Percentiles rank a stretch among this genome's conserved stretches.
These are phyloP conservation scores for Vireo altiloquus DNA, from an alignment of 2,113 vertebrate species.

Conservation along the genomic window DNA sequence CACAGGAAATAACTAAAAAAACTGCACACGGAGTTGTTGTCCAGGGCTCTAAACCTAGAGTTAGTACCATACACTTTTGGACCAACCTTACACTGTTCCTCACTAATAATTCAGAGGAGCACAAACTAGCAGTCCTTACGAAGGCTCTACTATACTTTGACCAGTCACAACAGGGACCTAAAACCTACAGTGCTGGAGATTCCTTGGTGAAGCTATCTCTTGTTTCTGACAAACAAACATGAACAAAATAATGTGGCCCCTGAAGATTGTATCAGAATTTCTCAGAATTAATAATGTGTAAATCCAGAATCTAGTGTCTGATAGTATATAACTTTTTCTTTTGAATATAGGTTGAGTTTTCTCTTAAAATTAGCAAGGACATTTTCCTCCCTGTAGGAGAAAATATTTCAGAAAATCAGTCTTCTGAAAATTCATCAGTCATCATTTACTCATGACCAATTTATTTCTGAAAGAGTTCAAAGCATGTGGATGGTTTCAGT, in stretches of 20 bases:
- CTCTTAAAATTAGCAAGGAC: not conserved
- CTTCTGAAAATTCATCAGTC: not conserved
- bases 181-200: not conserved
- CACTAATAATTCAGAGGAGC: not conserved
- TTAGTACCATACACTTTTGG: not conserved
- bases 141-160: not conserved
- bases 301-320: not conserved
- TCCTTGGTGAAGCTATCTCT: not conserved
- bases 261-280: not conserved
- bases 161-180: not conserved
- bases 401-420: not conserved
- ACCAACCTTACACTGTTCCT: not conserved
- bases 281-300: not conserved
- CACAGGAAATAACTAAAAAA: not conserved
- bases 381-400: not conserved
- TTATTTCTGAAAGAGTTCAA: not conserved
- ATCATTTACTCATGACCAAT: not conserved
- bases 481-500: fast-evolving
- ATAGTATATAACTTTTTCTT: not conserved
- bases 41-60: not conserved
- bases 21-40: not conserved
- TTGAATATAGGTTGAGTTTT: not conserved
- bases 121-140: not conserved
- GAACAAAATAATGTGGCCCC: not conserved
- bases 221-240: not conserved